Conservation (phyloP, 2,888 invertebrate species). For the Steinernema scapterisci region DNA sequence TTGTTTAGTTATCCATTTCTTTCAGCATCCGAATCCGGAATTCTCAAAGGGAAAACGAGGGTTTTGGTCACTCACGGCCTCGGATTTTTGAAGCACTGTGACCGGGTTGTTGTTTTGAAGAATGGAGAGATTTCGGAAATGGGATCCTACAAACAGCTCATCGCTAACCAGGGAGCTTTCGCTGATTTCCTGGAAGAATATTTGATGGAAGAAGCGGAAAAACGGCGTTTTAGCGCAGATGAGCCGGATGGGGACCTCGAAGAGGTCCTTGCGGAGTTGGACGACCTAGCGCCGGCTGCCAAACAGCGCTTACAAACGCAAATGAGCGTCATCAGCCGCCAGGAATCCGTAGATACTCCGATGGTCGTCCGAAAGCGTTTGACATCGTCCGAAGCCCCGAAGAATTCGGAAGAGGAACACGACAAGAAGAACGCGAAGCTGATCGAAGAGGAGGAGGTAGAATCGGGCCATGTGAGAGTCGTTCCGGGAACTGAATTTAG, state of each 20-base stretch:
- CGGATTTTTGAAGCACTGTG: conserved; percentile 86
- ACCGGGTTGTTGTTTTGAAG: conserved; percentile 86
- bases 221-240: conserved; percentile 54
- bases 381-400: not conserved
- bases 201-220: conserved; percentile 68
- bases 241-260: conserved; percentile 42
- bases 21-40: not conserved
- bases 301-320: not conserved
- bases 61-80: conserved; percentile 93
- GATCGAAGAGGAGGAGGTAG: conserved; percentile 17
- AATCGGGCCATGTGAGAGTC: not conserved
- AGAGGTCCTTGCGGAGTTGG: conserved; percentile 44
- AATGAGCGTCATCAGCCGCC: conserved; percentile 18
- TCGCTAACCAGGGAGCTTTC: conserved; percentile 77
- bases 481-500: no score
- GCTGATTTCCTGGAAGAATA: conserved; percentile 72
- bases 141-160: conserved; percentile 85
- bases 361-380: not conserved
- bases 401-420: not conserved
- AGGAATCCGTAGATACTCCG: conserved; percentile 12
- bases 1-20: no score
- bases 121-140: conserved; percentile 85
- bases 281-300: not conserved
- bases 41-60: conserved; percentile 74
- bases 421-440: not conserved